Evolutionary conservation across 2,113 vertebrate species (phyloP), one percentile per base, ranked within the genome.

Genomic region (Microtus ochrogaster): DNA sequence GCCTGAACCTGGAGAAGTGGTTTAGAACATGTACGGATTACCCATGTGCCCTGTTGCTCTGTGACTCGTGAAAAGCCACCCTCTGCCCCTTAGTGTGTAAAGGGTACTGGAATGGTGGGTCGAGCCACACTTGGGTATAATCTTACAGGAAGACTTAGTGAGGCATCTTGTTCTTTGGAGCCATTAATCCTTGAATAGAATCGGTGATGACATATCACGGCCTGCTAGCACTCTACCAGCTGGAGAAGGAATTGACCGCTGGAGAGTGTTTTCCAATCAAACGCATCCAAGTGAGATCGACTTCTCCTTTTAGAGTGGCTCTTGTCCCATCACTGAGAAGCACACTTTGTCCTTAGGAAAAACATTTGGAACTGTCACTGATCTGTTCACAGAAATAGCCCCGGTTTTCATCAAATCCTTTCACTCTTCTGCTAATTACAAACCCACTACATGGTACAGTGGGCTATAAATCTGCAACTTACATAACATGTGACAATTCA

Each of bases 141-240:
- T 65, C 58, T 98, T 98, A 98, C 98, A 98, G 96, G 96, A 95
- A 97, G 98, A 98, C 97, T 98, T 98, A 97, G 73, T 96, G 94
- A 98, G 98, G 97, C 89, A 96, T 89, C 94, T 36, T 5, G 92
- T 98, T 89, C 95, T 98, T 97, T 97, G 96, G 97, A 98, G 94
- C 66, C 97, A 98, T 97, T 98, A 98, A 98, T 98, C 98, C 98
- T 97, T 92, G 94, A 94, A 95, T 94, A 91, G 88, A 95, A 63
- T 95, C 97, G 83, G 98, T 98, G 98, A 98, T 97, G 97, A 98
- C 95, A 98, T 96, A 98, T 96, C 95, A 98, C 74, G 97, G 92
- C 97, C 96, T 97, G 96, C 55, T 93, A 88, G 91, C 90, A 96
- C 97, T 97, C 94, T 91, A 91, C 94, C 94, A 95, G 91, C 30